These are phyloP conservation scores for Brenthis hecate DNA, from an alignment of 2,888 invertebrate genomes.

Conservation along the genomic window DNA sequence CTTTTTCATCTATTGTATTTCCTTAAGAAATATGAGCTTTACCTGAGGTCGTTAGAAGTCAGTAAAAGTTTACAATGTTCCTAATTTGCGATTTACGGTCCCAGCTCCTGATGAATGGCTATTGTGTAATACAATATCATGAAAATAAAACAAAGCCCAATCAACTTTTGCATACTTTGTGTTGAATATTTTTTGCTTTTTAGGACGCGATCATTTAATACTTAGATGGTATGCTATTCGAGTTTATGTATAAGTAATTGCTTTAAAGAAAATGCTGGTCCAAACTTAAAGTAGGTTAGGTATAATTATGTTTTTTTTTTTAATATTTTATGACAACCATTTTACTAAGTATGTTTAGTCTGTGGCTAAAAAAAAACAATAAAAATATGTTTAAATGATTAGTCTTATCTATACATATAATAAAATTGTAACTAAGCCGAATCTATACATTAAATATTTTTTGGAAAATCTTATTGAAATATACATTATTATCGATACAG, in stretches of 20 bases:
- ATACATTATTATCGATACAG: too few relatives aligned
- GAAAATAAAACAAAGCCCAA: constrained; percentile 38
- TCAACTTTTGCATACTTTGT: constrained; percentile 33
- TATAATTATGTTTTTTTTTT: too few relatives aligned
- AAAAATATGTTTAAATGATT: too few relatives aligned
- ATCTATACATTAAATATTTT: too few relatives aligned
- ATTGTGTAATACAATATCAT: constrained; percentile 61
- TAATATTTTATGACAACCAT: too few relatives aligned
- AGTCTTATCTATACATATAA: too few relatives aligned
- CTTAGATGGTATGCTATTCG: not conserved
- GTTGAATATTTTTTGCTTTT: constrained; percentile 19
- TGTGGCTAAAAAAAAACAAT: too few relatives aligned
- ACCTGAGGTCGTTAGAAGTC: constrained; percentile 56
- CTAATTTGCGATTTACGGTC: constrained; percentile 69
- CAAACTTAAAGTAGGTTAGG: too few relatives aligned
- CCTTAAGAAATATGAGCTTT: constrained; percentile 57
- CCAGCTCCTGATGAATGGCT: constrained; percentile 59
- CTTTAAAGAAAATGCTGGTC: not conserved
- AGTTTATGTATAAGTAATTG: constrained; percentile 8
- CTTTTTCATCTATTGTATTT: constrained; percentile 44
- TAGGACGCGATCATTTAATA: constrained; percentile 13
- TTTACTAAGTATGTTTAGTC: too few relatives aligned
- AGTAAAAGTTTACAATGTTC: constrained; percentile 73
- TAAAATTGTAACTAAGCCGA: too few relatives aligned
- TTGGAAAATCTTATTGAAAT: too few relatives aligned